phyloP scores from a whole-genome alignment of 2,797 vertebrate genomes.

The Pagetopsis macropterus region DNA sequence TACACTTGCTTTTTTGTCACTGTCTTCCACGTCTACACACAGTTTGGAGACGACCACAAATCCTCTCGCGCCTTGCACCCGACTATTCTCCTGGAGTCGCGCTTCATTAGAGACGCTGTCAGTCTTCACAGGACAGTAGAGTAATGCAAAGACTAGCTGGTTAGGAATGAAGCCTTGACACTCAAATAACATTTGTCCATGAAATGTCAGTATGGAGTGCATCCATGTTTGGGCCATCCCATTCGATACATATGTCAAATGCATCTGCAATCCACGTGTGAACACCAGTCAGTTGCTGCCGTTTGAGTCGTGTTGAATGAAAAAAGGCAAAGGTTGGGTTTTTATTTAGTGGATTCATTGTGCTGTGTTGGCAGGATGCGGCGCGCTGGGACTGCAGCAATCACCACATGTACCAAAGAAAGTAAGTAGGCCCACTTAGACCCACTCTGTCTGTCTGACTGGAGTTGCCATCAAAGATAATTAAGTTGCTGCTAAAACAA shows the following conservation, averaged over 20 bases:
- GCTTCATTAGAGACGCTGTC: constrained; percentile 12
- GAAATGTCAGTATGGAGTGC: background rate
- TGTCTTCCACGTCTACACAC: background rate
- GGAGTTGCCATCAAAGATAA: background rate
- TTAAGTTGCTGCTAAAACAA: background rate
- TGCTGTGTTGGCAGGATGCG: background rate
- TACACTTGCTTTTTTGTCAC: background rate
- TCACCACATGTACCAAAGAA: background rate
- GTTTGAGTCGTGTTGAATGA: background rate
- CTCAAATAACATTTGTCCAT: constrained; percentile 1
- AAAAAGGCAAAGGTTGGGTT: background rate
- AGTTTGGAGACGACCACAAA: background rate
- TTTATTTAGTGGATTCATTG: background rate
- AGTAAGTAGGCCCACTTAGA: background rate
- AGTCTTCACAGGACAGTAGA: constrained; percentile 6
- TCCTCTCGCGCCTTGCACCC: background rate
- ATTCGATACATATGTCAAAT: background rate
- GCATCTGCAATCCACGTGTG: background rate
- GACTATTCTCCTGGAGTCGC: constrained; percentile 6
- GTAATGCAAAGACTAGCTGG: constrained; percentile 19
- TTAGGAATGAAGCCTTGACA: background rate
- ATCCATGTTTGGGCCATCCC: background rate
- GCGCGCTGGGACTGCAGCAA: background rate
- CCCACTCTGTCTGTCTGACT: background rate
- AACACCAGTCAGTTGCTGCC: background rate